A percentile compares a stretch with the other conserved stretches of the same genome.
These are phyloP conservation scores for Andricus curvator DNA, from an alignment of 2,888 invertebrate genomes.

Conservation along the genomic window DNA sequence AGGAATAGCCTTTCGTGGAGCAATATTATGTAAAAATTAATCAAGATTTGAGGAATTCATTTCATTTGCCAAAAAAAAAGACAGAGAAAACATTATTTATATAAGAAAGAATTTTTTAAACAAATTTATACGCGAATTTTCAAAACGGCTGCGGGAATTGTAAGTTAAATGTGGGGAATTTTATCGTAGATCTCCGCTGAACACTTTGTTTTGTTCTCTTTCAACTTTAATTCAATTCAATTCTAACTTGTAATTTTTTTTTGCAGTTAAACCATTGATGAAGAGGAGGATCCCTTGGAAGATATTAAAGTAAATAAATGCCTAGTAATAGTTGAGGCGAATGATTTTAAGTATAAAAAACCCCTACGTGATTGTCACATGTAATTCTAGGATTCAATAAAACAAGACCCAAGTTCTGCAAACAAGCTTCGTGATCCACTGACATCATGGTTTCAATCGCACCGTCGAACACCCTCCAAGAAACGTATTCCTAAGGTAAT, in stretches of 20 bases:
- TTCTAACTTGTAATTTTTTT: slow-evolving; percentile 31
- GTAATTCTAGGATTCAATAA: slow-evolving; percentile 48
- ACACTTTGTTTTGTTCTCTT: background rate
- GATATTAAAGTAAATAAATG: slow-evolving; percentile 37
- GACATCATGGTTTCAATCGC: slow-evolving; percentile 49
- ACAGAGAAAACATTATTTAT: too few species aligned
- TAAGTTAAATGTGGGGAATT: too few species aligned
- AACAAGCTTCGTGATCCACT: slow-evolving; percentile 9
- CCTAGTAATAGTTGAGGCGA: slow-evolving; percentile 33
- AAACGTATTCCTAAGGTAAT: slow-evolving; percentile 15
- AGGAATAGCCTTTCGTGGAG: too few species aligned
- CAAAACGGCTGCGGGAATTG: too few species aligned
- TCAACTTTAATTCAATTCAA: background rate
- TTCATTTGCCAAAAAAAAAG: too few species aligned
- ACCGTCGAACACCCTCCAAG: slow-evolving; percentile 50
- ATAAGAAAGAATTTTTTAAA: too few species aligned
- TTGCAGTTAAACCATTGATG: slow-evolving; percentile 34
- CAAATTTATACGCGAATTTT: too few species aligned
- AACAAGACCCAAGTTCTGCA: slow-evolving; percentile 44
- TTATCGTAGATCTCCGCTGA: too few species aligned
- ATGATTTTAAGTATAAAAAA: slow-evolving; percentile 35
- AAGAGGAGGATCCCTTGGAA: slow-evolving; percentile 24
- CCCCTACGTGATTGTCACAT: slow-evolving; percentile 40
- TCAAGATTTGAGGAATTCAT: too few species aligned
- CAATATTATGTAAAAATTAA: too few species aligned